phyloP scores from a whole-genome alignment of 2,797 vertebrate species.

The Sebastes nivosus region DNA sequence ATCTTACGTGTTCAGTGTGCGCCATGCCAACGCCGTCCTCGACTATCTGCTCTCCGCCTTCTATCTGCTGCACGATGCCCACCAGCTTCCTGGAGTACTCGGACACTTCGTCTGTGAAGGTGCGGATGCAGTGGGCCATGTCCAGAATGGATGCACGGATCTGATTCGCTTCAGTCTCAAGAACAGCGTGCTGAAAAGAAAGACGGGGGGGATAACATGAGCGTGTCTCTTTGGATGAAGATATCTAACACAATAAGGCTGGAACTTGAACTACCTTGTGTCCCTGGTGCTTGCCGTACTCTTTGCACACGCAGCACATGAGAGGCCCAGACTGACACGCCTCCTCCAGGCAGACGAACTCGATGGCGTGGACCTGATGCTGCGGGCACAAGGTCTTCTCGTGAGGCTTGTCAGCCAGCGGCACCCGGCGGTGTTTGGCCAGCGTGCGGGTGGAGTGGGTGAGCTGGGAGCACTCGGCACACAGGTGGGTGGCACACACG shows the following conservation, averaged over 20 bases:
- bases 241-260: background rate
- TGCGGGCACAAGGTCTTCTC: slow-evolving; percentile 97
- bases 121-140: slow-evolving; percentile 98
- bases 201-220: fast-evolving
- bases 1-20: slow-evolving; percentile 94
- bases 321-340: slow-evolving; percentile 92
- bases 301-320: slow-evolving; percentile 99
- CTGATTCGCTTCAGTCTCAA: slow-evolving; percentile 96
- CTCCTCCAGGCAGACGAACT: slow-evolving; percentile 98
- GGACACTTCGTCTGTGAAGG: slow-evolving; percentile 97
- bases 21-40: slow-evolving; percentile 96
- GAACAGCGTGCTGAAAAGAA: slow-evolving; percentile 88
- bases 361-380: slow-evolving; percentile 98
- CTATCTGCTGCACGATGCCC: slow-evolving; percentile 97
- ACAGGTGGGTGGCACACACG: slow-evolving; percentile 96
- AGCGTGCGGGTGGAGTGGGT: slow-evolving; percentile 98
- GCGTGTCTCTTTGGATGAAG: background rate
- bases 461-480: slow-evolving; percentile 94
- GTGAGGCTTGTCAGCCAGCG: slow-evolving; percentile 96
- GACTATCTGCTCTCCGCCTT: slow-evolving; percentile 97
- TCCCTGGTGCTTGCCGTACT: slow-evolving; percentile 98
- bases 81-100: slow-evolving; percentile 97
- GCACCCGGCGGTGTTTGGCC: slow-evolving; percentile 95
- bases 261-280: slow-evolving; percentile 86
- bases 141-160: slow-evolving; percentile 98